Conservation (phyloP, 2,113 vertebrate species). For the Callipepla californica region DNA sequence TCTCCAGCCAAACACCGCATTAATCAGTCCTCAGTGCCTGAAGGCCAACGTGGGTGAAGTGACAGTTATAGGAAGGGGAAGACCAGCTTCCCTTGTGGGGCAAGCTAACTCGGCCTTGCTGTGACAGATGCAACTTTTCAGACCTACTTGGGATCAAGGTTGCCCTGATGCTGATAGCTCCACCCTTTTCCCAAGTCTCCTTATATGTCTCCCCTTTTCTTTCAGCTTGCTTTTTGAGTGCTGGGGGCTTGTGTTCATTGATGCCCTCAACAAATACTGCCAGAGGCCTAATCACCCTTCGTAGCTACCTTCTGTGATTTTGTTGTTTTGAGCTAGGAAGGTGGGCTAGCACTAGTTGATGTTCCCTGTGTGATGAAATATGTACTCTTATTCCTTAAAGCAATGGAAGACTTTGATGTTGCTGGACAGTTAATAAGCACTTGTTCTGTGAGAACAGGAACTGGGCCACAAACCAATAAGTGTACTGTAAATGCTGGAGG, state of each 20-base stretch:
- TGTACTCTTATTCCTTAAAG: not conserved
- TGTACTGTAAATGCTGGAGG: not conserved
- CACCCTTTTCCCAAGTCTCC: not conserved
- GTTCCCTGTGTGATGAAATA: not conserved
- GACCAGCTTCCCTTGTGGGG: not conserved
- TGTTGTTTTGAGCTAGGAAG: not conserved
- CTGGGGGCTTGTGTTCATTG: not conserved
- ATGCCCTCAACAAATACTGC: rapidly evolving
- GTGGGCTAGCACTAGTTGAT: not conserved
- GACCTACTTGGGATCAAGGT: rapidly evolving
- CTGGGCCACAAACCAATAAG: not conserved
- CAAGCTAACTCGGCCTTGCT: rapidly evolving
- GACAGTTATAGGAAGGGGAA: not conserved
- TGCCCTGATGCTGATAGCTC: not conserved
- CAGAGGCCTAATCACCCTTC: not conserved
- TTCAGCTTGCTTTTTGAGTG: not conserved
- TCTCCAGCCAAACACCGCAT: not conserved
- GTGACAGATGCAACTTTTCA: not conserved
- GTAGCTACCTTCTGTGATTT: not conserved
- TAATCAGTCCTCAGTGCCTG: not conserved
- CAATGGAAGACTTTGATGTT: not conserved
- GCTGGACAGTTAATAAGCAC: not conserved
- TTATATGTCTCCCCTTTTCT: not conserved
- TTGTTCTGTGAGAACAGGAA: not conserved
- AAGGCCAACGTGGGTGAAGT: not conserved